Evolutionary conservation across 2,797 vertebrate genomes (phyloP).

Genomic region (Eospalax fontanierii): DNA sequence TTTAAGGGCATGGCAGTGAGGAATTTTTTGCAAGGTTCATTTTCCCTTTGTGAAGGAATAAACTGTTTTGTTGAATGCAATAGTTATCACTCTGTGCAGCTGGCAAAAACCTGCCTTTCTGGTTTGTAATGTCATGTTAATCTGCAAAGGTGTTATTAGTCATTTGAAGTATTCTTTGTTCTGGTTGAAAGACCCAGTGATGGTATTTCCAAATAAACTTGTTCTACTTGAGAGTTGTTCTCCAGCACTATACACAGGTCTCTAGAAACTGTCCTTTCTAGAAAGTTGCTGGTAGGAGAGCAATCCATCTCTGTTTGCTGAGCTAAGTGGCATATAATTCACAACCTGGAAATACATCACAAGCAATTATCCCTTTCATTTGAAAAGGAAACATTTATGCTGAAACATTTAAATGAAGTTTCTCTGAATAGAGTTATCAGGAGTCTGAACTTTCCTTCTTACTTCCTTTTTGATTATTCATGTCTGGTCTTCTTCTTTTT

Average conservation of each 20-base stretch:
- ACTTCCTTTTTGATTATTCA: background rate
- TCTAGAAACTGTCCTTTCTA: constrained; percentile 77
- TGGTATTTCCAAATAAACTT: constrained; percentile 86
- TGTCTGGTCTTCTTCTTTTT: background rate
- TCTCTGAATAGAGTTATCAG: constrained; percentile 32
- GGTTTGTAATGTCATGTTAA: constrained; percentile 86
- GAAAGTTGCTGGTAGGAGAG: constrained; percentile 67
- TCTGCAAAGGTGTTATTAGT: constrained; percentile 87
- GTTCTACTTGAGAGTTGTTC: constrained; percentile 76
- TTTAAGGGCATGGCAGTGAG: background rate
- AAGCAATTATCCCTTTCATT: constrained; percentile 51
- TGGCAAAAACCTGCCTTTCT: constrained; percentile 89
- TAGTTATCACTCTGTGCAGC: constrained; percentile 84
- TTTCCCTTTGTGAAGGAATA: constrained; percentile 70
- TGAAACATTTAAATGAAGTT: constrained; percentile 38
- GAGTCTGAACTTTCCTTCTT: background rate
- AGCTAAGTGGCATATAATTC: constrained; percentile 23
- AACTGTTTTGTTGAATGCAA: constrained; percentile 62
- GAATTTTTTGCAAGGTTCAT: constrained; percentile 36
- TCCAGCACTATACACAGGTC: constrained; percentile 73
- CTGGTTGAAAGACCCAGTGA: constrained; percentile 83
- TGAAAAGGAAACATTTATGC: constrained; percentile 54
- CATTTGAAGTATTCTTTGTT: constrained; percentile 89
- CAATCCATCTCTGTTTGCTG: background rate
- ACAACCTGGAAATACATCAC: constrained; percentile 35